A percentile compares a stretch with the other conserved stretches of the same genome.
These are phyloP conservation scores for Brachyopa scutellaris DNA, from an alignment of 2,888 invertebrate species.

Conservation along the genomic window DNA sequence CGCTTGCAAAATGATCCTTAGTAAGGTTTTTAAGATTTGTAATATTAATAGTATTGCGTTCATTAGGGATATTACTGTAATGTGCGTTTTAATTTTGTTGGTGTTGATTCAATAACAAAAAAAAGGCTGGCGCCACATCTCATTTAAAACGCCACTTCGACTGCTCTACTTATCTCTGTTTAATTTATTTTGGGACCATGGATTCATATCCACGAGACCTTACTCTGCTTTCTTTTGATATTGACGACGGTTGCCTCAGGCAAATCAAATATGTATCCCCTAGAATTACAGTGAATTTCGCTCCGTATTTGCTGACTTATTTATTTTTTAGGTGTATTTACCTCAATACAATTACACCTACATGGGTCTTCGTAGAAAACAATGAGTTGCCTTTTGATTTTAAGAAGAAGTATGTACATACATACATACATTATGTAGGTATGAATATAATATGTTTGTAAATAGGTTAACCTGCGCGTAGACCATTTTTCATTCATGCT, in stretches of 20 bases:
- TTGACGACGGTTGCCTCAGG: constrained; percentile 12
- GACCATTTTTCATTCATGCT: too few species aligned
- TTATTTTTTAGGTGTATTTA: neutral
- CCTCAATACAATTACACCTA: neutral
- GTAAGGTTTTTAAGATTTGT: too few species aligned
- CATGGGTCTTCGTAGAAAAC: neutral
- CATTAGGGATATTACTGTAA: too few species aligned
- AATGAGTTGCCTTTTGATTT: too few species aligned
- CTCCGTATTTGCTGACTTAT: constrained; percentile 1
- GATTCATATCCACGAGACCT: neutral
- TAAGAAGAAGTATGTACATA: too few species aligned
- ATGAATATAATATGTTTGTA: too few species aligned
- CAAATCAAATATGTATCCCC: constrained; percentile 27
- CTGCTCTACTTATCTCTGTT: constrained; percentile 34
- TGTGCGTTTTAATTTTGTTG: neutral
- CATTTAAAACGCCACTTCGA: constrained; percentile 17
- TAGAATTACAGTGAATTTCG: constrained; percentile 17
- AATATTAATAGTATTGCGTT: too few species aligned
- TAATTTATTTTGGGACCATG: constrained; percentile 1
- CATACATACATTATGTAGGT: neutral
- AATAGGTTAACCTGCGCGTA: too few species aligned
- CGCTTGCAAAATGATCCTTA: too few species aligned
- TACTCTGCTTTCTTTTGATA: constrained; percentile 6
- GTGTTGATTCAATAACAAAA: neutral
- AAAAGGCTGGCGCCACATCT: constrained; percentile 22